phyloP scores from a whole-genome alignment of 2,888 invertebrate species.

The Andrena bucephala region DNA sequence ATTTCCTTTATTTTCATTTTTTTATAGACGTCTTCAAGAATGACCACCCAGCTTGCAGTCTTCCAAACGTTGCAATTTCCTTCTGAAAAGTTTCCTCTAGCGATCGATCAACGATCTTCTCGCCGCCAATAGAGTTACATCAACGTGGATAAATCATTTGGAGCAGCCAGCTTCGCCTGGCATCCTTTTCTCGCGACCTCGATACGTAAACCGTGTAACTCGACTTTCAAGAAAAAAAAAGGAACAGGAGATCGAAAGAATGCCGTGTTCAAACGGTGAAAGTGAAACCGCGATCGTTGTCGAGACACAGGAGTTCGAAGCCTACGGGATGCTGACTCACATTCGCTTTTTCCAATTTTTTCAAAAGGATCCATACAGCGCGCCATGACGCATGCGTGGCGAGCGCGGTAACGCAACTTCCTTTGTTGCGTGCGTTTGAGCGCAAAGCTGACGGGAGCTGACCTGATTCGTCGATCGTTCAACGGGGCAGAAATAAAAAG shows the following conservation, averaged over 20 bases:
- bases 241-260: constrained; percentile 26
- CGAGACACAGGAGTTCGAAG: constrained; percentile 39
- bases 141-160: constrained; percentile 4
- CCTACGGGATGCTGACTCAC: constrained; percentile 47
- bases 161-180: constrained; percentile 27
- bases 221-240: constrained; percentile 34
- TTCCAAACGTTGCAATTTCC: not conserved
- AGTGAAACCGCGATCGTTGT: constrained; percentile 61
- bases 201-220: constrained; percentile 41
- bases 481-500: not conserved
- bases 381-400: constrained; percentile 40
- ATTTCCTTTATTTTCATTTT: no score
- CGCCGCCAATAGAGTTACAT: not conserved
- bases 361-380: not conserved
- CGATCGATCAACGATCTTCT: not conserved
- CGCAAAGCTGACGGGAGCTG: constrained; percentile 1
- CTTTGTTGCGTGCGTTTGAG: constrained; percentile 34
- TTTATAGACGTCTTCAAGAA: no score
- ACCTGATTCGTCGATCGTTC: constrained; percentile 20
- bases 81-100: not conserved
- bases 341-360: constrained; percentile 8
- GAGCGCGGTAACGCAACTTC: constrained; percentile 39
- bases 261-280: constrained; percentile 58
- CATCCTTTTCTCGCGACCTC: constrained; percentile 45
- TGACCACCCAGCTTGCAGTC: no score